Conservation (phyloP, 2,888 invertebrate genomes). For the Nymphalis urticae region DNA sequence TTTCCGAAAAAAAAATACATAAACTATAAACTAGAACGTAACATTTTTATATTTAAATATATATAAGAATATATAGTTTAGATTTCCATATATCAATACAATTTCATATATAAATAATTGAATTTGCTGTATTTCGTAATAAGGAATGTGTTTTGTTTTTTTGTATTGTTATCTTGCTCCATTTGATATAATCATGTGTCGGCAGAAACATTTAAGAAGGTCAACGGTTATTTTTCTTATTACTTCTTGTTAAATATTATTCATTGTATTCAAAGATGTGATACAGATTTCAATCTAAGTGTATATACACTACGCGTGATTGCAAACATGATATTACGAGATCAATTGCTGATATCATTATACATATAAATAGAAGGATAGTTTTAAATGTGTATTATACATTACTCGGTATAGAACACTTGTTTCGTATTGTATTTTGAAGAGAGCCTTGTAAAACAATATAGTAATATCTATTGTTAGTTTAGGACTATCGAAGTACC, state of each 20-base stretch:
- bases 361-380: slow-evolving; percentile 32
- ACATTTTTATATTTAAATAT: background rate
- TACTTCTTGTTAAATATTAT: slow-evolving; percentile 22
- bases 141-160: slow-evolving; percentile 23
- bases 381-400: background rate
- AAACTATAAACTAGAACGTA: too few relatives aligned
- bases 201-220: slow-evolving; percentile 11
- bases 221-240: slow-evolving; percentile 32
- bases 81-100: slow-evolving; percentile 22
- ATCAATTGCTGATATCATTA: slow-evolving; percentile 16
- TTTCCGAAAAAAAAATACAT: too few relatives aligned
- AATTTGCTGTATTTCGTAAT: slow-evolving; percentile 17
- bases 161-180: slow-evolving; percentile 4
- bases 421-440: background rate
- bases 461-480: background rate
- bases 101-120: too few relatives aligned
- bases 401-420: background rate
- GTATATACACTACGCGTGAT: slow-evolving; percentile 8
- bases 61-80: background rate
- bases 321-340: slow-evolving; percentile 16
- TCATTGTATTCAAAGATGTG: slow-evolving; percentile 32
- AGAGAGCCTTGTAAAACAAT: background rate
- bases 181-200: slow-evolving; percentile 15
- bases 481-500: background rate
- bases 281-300: slow-evolving; percentile 22